Evolutionary conservation across 2,797 vertebrate species (phyloP).

Genomic region (Ctenopoma kingsleyae): DNA sequence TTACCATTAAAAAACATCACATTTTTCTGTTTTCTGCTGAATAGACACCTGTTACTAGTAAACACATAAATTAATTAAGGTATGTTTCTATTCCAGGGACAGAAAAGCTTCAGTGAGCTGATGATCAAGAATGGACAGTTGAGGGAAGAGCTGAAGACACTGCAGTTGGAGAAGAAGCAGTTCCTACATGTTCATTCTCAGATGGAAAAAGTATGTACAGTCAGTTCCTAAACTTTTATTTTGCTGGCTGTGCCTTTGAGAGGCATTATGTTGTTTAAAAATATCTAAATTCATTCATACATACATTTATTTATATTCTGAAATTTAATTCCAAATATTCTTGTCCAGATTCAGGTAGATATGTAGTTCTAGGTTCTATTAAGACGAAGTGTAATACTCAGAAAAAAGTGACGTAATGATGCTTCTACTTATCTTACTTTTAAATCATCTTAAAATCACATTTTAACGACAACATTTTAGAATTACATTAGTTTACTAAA

Average conservation of each 20-base stretch:
- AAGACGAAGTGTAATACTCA: background rate
- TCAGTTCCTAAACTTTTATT: too few species aligned
- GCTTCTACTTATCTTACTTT: background rate
- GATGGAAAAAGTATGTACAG: conserved; percentile 8
- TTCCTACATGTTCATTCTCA: conserved; percentile 21
- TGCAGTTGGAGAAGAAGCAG: conserved; percentile 25
- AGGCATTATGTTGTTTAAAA: too few species aligned
- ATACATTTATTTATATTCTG: too few species aligned
- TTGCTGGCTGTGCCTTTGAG: too few species aligned
- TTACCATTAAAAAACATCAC: background rate
- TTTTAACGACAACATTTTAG: too few species aligned
- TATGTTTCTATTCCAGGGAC: conserved; percentile 11
- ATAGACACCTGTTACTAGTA: background rate
- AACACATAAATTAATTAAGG: background rate
- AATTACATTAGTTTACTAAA: background rate
- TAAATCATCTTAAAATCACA: background rate
- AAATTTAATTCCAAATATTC: too few species aligned
- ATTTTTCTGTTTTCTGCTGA: too few species aligned
- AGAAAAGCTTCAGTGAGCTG: conserved; percentile 15
- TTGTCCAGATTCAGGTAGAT: too few species aligned
- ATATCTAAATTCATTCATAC: too few species aligned
- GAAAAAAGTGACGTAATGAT: background rate
- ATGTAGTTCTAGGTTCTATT: too few species aligned
- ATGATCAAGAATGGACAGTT: conserved; percentile 34
- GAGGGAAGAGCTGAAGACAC: conserved; percentile 24